phyloP scores from a whole-genome alignment of 1,140 invertebrate species.

The Temnothorax longispinosus region DNA sequence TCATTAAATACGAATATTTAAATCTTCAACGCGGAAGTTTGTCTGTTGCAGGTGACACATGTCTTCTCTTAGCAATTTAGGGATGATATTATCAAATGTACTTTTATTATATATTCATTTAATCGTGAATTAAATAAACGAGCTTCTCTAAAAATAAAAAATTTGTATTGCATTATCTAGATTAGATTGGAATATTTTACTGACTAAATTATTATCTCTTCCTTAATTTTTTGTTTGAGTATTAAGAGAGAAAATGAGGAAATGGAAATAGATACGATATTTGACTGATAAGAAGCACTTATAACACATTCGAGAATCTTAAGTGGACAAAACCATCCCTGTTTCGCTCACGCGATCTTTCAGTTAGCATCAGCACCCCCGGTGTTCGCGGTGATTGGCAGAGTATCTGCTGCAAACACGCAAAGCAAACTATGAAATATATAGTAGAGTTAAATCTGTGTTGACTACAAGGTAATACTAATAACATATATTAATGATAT shows the following conservation, averaged over 20 bases:
- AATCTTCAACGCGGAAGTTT: neutral
- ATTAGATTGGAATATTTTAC: neutral
- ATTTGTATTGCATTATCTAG: neutral
- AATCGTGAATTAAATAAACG: neutral
- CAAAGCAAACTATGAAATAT: neutral
- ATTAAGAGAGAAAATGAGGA: neutral
- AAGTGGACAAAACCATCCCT: constrained; percentile 9
- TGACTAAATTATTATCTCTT: neutral
- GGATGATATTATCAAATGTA: neutral
- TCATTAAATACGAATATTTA: neutral
- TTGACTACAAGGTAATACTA: neutral
- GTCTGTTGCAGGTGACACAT: neutral
- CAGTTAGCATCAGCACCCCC: constrained; percentile 74
- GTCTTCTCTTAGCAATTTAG: neutral
- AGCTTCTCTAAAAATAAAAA: neutral
- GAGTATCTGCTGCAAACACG: constrained; percentile 18
- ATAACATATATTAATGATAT: neutral
- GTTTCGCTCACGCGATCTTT: constrained; percentile 70
- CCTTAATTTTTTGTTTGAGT: neutral
- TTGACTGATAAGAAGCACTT: constrained; percentile 17
- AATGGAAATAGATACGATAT: neutral
- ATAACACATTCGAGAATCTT: constrained; percentile 24
- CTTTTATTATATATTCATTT: neutral
- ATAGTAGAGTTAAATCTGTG: neutral
- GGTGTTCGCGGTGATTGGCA: constrained; percentile 74